phyloP scores from a whole-genome alignment of 2,888 invertebrate genomes.

The Metellina segmentata region DNA sequence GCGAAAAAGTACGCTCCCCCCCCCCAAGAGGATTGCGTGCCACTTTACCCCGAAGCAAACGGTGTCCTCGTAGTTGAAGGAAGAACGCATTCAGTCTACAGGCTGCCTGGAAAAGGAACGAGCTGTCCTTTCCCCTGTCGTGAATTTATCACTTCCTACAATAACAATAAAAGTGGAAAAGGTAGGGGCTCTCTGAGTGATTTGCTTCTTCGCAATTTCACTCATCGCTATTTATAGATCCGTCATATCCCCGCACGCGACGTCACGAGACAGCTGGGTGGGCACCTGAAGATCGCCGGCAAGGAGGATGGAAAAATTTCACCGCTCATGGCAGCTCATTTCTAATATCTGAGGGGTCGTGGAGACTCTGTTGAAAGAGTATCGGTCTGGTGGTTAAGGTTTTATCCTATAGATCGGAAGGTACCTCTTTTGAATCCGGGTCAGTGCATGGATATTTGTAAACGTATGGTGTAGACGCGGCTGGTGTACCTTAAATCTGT shows the following conservation, averaged over 20 bases:
- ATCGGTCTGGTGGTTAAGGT: no score
- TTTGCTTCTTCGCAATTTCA: slow-evolving; percentile 58
- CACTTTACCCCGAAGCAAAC: neutral
- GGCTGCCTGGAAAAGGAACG: slow-evolving; percentile 18
- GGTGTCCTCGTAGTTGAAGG: neutral
- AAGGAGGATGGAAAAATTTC: no score
- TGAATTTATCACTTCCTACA: slow-evolving; percentile 51
- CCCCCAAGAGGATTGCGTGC: neutral
- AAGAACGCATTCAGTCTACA: slow-evolving; percentile 44
- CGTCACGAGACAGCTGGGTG: neutral
- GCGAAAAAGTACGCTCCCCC: neutral
- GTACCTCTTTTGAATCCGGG: no score
- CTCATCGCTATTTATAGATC: slow-evolving; percentile 44
- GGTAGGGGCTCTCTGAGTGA: slow-evolving; percentile 20
- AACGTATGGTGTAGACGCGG: no score
- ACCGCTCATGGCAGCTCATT: no score
- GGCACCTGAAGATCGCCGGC: neutral
- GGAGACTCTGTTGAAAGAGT: no score
- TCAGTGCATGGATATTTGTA: no score
- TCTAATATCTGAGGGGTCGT: no score
- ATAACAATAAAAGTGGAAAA: slow-evolving; percentile 29
- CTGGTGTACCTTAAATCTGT: no score
- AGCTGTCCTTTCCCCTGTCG: slow-evolving; percentile 53
- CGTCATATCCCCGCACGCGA: slow-evolving; percentile 12
- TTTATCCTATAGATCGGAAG: no score